Evolutionary conservation across 2,888 invertebrate species (phyloP), one percentile per base, ranked within the genome.

Genomic region (Protonemura montana): DNA sequence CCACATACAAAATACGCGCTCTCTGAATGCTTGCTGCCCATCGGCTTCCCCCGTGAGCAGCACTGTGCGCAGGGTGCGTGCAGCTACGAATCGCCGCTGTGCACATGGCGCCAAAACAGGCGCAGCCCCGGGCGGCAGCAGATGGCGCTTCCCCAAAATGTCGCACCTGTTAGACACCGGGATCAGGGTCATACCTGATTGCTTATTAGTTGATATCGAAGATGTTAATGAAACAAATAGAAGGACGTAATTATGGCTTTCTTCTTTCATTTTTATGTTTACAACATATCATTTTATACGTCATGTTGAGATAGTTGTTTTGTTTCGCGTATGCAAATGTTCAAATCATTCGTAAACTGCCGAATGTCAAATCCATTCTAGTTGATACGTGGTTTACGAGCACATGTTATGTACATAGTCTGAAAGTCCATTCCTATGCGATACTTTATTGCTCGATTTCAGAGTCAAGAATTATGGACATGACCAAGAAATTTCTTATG

Each of bases 31-130:
- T n/a, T 29, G 7, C 13, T 82, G n/a, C 16, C 26, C 21, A n/a
- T 21, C 35, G 84, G 76, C 59, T 27, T 21, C 27, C 42, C 84
- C 76, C 27, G 84, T 10, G 84, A 84, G 3, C 28, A n/a, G n/a
- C 29, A 29, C 81, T 0, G 27, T 84, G 84, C 84, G 76, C 16
- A 6, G 27, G 59, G 42, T 59, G 84, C 84, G 84, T 84, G 84
- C 84, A 28, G 76, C 59, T 26, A 82, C 16, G 27, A 30, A 76
- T 10, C 84, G 27, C 59, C 82, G 82, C 82, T 76, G 84, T 26
- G 59, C 84, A 84, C 84, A 84, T 84, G 84, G 84, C 84, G 59
- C 84, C 28, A 84, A 42, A 42, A 80, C 80, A 83, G 83, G 42
- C 42, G 35, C 83, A 5, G 78, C 78, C 78, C 13, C 78, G 78